Evolutionary conservation across 37 sponge, comb jelly and placozoan genomes (phyloP).

Genomic region (Ephydatia muelleri): DNA sequence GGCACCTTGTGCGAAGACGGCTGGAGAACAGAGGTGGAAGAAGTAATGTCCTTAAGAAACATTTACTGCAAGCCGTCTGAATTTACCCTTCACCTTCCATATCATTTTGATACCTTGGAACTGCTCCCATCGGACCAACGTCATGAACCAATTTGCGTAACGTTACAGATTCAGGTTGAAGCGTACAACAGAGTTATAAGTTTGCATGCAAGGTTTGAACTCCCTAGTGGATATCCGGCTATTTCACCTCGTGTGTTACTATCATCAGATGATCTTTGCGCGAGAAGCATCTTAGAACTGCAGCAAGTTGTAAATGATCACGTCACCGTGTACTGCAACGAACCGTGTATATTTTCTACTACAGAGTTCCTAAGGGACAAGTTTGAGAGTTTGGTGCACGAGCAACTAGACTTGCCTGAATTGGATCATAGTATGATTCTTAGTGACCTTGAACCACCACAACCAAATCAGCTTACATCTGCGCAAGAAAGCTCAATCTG

Average conservation of each 20-base stretch:
- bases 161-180: not conserved
- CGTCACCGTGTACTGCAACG: not conserved
- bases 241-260: not conserved
- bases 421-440: not conserved
- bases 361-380: not conserved
- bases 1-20: constrained; percentile 4
- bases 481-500: not conserved
- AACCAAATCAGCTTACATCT: not conserved
- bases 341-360: not conserved
- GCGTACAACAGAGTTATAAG: not conserved
- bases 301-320: not conserved
- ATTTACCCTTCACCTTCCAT: not conserved
- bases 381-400: not conserved
- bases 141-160: not conserved
- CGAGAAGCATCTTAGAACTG: not conserved
- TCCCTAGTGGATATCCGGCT: not conserved
- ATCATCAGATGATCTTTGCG: not conserved
- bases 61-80: constrained; percentile 13
- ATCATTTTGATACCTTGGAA: constrained; percentile 2
- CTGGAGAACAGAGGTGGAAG: constrained; percentile 17
- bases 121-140: not conserved
- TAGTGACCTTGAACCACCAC: not conserved
- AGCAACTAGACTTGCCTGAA: not conserved
- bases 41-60: constrained; percentile 1
- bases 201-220: not conserved